Percentiles rank a stretch among this genome's conserved stretches.
Conservation (phyloP, 2,113 vertebrate species). For the Syrrhaptes paradoxus region DNA sequence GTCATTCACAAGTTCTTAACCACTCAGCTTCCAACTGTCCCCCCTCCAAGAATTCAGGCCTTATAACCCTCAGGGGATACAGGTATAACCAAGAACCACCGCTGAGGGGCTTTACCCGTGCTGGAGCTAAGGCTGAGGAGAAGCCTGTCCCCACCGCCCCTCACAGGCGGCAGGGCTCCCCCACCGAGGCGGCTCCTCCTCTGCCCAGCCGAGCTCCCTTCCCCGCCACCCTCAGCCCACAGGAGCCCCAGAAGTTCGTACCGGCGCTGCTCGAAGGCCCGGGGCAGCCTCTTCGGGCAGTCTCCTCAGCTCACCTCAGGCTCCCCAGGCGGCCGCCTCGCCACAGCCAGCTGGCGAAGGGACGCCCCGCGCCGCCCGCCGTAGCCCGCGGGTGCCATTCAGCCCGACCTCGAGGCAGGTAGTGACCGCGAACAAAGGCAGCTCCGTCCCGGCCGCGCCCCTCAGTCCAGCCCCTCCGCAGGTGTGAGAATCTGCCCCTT, state of each 20-base stretch:
- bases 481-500: slow-evolving; percentile 22
- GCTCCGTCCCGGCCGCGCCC: neutral
- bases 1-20: fast-evolving
- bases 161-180: neutral
- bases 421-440: fast-evolving
- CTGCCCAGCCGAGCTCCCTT: too few species aligned
- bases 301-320: neutral
- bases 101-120: fast-evolving
- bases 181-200: neutral
- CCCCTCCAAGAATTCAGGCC: neutral
- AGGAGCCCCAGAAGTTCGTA: neutral
- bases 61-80: neutral
- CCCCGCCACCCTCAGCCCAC: too few species aligned
- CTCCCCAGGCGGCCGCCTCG: fast-evolving
- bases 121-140: fast-evolving
- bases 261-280: fast-evolving
- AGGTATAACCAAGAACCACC: too few species aligned
- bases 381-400: fast-evolving
- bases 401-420: fast-evolving
- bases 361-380: too few species aligned
- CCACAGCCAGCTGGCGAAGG: neutral
- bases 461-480: fast-evolving
- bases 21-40: neutral
- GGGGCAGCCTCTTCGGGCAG: fast-evolving
- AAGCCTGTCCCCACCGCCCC: neutral